A percentile compares a stretch with the other conserved stretches of the same genome.
Conservation (phyloP, 2,797 vertebrate genomes). For the Eulemur rubriventer region DNA sequence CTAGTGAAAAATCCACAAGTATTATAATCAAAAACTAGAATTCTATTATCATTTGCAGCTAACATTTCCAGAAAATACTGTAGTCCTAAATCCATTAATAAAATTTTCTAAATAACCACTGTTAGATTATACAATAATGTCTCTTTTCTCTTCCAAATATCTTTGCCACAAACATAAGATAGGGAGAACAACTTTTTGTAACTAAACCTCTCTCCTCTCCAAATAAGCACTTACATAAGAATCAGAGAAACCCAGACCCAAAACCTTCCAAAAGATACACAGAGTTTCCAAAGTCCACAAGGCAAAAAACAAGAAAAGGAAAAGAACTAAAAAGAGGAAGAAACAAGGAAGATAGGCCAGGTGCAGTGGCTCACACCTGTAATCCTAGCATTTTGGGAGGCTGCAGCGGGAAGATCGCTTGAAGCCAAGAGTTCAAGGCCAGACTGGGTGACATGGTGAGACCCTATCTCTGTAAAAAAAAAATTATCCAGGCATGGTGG, state of each 20-base stretch:
- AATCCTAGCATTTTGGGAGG: too few relatives aligned
- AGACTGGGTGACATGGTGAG: neutral
- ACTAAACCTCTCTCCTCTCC: neutral
- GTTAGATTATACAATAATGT: neutral
- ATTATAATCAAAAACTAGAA: slow-evolving; percentile 22
- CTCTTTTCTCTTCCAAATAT: slow-evolving; percentile 29
- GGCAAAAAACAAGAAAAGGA: neutral
- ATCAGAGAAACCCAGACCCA: neutral
- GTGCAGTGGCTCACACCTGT: too few relatives aligned
- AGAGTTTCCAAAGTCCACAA: neutral
- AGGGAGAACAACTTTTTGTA: slow-evolving; percentile 4
- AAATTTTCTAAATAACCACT: neutral
- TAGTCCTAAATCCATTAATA: neutral
- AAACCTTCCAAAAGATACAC: neutral
- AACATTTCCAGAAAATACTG: neutral
- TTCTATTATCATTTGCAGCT: neutral
- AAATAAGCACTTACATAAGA: neutral
- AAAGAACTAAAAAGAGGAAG: neutral
- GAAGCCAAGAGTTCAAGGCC: neutral
- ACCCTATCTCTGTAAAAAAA: neutral
- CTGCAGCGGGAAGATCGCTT: neutral
- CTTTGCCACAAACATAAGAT: neutral
- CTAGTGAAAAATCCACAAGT: neutral
- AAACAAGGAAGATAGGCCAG: neutral
- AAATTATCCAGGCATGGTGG: neutral